A percentile compares a stretch with the other conserved stretches of the same genome.
phyloP scores from a whole-genome alignment of 2,797 vertebrate species.

The Sebastes cheni region DNA sequence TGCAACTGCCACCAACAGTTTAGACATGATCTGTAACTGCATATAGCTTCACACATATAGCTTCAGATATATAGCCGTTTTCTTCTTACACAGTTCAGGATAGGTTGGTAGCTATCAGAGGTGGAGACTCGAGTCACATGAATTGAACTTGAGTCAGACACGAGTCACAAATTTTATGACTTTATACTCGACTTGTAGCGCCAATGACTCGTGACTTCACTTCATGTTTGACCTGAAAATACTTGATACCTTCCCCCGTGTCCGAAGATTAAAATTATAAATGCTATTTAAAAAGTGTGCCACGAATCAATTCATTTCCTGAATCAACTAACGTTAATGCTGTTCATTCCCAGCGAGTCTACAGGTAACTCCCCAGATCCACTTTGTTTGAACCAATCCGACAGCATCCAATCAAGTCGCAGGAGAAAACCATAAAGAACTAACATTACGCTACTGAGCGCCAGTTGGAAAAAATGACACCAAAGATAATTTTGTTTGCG shows the following conservation, averaged over 20 bases:
- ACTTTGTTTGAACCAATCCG: neutral
- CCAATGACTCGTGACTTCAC: too few species aligned
- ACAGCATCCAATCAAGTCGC: neutral
- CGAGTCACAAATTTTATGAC: too few species aligned
- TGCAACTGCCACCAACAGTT: neutral
- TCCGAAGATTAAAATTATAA: too few species aligned
- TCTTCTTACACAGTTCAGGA: neutral
- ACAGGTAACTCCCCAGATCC: neutral
- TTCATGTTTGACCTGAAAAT: too few species aligned
- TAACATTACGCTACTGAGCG: neutral
- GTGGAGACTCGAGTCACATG: too few species aligned
- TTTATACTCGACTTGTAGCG: too few species aligned
- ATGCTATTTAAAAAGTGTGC: neutral
- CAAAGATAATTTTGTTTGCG: neutral
- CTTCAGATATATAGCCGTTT: neutral
- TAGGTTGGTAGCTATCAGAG: too few species aligned
- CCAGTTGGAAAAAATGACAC: neutral
- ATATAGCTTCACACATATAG: neutral
- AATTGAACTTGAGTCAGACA: too few species aligned
- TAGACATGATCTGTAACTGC: neutral
- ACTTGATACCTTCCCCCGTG: too few species aligned
- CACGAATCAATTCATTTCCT: neutral
- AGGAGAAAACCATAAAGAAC: neutral
- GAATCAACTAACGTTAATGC: neutral
- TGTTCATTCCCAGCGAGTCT: neutral